Evolutionary conservation across 2,888 invertebrate genomes (phyloP).

Genomic region (Drosophila greeni): DNA sequence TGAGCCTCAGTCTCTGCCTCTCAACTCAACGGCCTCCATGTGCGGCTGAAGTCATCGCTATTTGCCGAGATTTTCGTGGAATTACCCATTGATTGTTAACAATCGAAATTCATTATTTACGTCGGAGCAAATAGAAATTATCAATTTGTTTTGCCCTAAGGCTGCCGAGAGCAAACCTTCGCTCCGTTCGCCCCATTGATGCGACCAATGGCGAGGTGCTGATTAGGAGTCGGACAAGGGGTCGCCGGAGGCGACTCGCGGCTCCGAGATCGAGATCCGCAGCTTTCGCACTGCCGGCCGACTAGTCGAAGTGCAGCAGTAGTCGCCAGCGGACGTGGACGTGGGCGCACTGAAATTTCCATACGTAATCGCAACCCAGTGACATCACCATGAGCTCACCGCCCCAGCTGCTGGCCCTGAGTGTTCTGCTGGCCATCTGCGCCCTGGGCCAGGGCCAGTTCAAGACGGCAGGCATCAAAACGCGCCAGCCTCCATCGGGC

Average conservation of each 20-base stretch:
- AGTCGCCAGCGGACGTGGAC: constrained; percentile 50
- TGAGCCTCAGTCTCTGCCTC: too few relatives aligned
- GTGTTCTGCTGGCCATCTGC: constrained; percentile 34
- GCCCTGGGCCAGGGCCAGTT: constrained; percentile 56
- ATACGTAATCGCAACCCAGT: constrained; percentile 17
- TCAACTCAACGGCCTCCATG: background rate
- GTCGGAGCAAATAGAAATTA: constrained; percentile 18
- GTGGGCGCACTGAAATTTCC: constrained; percentile 20
- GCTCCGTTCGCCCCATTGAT: constrained; percentile 50
- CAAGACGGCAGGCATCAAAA: constrained; percentile 75
- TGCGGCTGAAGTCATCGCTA: constrained; percentile 14
- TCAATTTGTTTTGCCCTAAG: constrained; percentile 15
- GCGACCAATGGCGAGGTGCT: constrained; percentile 43
- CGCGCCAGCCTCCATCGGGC: constrained; percentile 63
- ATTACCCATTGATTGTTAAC: constrained; percentile 3
- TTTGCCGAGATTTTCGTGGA: constrained; percentile 19
- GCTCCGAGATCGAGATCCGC: constrained; percentile 20
- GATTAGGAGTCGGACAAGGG: constrained; percentile 48
- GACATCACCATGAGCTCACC: constrained; percentile 62
- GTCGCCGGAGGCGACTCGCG: constrained; percentile 38
- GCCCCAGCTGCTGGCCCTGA: constrained; percentile 30
- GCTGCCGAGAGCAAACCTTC: constrained; percentile 41
- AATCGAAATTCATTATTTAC: constrained; percentile 12
- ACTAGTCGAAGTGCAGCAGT: constrained; percentile 65
- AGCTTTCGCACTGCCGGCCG: constrained; percentile 27